Evolutionary conservation across 2,888 invertebrate species (phyloP), one percentile per base, ranked within the genome.

Genomic region (Nysson spinosus): DNA sequence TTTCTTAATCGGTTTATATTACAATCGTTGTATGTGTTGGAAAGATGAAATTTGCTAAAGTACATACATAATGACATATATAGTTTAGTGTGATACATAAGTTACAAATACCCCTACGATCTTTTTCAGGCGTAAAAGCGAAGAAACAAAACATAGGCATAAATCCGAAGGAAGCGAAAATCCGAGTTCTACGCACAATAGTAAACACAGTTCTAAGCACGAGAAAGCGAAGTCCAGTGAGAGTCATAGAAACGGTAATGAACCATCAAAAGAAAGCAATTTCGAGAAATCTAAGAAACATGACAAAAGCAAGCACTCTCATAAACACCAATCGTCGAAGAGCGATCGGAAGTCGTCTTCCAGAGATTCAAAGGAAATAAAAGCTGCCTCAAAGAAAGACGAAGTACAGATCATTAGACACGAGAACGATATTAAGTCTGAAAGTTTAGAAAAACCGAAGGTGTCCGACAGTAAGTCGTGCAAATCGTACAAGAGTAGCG

Each of bases 391-490:
- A 11, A 64, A 42, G 20, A 75, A 68, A 40, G 74, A 74, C 39
- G 68, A 81, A 43, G 28, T 50, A 20, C 46, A 69, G 46, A 72
- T 63, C 54, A 60, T 66, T 24, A 75, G 63, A 40, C 58, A 69
- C 12, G 32, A 72, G 24, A 62, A 24, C 16, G 24, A 67, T 44
- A 50, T 3, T 3, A 77, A 72, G 20, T 55, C 51, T 5, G 74
- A 79, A 12, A 67, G 69, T 11, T 42, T 49, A n/a, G 69, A 64
- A 28, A 81, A 73, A 64, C n/a, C n/a, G n/a, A 77, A 63, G 61
- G 47, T 64, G 7, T 63, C 69, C 1, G 72, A 69, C 35, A 73
- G 35, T 54, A 67, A 37, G 12, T 3, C 52, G 32, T 64, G 44
- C 42, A 34, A 39, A 17, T 37, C 47, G n/a, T 9, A n/a, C 2